Percentiles rank a stretch among this genome's conserved stretches.
phyloP scores from a whole-genome alignment of 1,140 invertebrate genomes.

The Lordiphosa stackelbergi region DNA sequence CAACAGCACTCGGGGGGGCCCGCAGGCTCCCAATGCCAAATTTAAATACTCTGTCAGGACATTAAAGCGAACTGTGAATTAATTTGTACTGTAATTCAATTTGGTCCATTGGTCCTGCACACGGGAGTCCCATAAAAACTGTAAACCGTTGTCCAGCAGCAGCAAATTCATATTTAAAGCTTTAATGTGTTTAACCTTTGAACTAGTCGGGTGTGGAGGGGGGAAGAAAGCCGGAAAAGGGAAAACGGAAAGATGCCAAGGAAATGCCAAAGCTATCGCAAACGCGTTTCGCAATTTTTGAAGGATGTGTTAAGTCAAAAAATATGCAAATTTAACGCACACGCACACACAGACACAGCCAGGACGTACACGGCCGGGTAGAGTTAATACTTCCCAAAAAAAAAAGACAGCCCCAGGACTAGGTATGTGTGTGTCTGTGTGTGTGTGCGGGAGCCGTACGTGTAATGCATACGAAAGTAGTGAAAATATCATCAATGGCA shows the following conservation, averaged over 20 bases:
- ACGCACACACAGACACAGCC: conserved; percentile 15
- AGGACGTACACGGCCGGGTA: conserved; percentile 34
- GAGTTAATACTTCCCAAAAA: conserved; percentile 55
- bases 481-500: conserved; percentile 74
- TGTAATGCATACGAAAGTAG: conserved; percentile 74
- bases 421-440: conserved; percentile 18
- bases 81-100: conserved; percentile 66
- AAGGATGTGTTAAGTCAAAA: conserved; percentile 75
- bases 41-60: conserved; percentile 54
- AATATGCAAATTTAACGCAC: conserved; percentile 65
- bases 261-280: conserved; percentile 74
- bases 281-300: conserved; percentile 73
- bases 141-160: conserved; percentile 17
- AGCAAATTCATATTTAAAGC: conserved; percentile 30
- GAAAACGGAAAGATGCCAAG: conserved; percentile 66
- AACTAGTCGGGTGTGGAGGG: conserved; percentile 3
- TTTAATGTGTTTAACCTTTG: conserved; percentile 32
- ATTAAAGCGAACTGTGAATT: conserved; percentile 62
- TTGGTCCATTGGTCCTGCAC: conserved; percentile 23
- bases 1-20: background rate
- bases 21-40: conserved; percentile 8
- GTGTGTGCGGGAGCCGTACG: conserved; percentile 47
- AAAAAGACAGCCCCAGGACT: conserved; percentile 38
- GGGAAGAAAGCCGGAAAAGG: conserved; percentile 15
- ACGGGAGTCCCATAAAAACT: conserved; percentile 39